Evolutionary conservation across 2,797 vertebrate genomes (phyloP).

Genomic region (Silurus aristotelis): DNA sequence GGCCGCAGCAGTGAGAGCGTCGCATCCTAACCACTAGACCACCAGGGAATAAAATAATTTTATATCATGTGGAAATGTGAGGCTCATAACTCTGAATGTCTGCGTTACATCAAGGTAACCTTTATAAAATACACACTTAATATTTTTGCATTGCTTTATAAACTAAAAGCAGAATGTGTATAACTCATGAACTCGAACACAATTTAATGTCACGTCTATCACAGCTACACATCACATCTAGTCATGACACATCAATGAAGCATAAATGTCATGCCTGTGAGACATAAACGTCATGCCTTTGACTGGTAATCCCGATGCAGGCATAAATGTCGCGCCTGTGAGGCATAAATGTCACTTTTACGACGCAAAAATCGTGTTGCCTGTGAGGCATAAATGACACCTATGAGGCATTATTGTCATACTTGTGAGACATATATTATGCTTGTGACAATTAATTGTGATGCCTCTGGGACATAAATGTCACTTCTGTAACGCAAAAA

Average conservation of each 20-base stretch:
- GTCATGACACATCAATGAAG: too few relatives aligned
- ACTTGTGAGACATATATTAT: background rate
- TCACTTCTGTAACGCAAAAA: background rate
- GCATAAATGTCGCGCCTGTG: too few relatives aligned
- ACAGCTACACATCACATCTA: too few relatives aligned
- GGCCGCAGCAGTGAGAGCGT: too few relatives aligned
- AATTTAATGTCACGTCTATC: background rate
- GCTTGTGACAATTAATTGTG: background rate
- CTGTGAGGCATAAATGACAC: background rate
- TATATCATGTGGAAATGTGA: too few relatives aligned
- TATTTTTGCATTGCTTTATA: too few relatives aligned
- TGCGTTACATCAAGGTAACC: background rate
- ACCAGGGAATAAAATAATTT: too few relatives aligned
- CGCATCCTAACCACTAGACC: too few relatives aligned
- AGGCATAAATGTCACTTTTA: background rate
- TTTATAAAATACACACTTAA: background rate
- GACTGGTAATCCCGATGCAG: background rate
- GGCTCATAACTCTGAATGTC: background rate
- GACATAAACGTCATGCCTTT: background rate
- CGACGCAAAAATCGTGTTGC: background rate
- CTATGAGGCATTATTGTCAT: background rate
- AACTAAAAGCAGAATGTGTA: too few relatives aligned
- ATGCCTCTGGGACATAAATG: background rate
- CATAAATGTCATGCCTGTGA: background rate
- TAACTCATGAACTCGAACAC: background rate